Conservation (phyloP, 2,888 invertebrate species). For the Tachina lurida region DNA sequence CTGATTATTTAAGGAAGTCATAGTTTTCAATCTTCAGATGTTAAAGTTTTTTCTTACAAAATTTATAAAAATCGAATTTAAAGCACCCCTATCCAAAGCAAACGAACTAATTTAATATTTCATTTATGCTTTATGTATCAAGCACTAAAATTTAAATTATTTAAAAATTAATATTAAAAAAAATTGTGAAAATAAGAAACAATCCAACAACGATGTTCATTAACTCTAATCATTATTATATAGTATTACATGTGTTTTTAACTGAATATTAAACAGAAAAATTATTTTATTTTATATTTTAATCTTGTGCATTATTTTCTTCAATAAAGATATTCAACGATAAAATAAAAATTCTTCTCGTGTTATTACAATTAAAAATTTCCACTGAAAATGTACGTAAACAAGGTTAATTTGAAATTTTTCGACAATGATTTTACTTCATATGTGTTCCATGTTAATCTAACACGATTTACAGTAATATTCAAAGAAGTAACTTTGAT, state of each 20-base stretch:
- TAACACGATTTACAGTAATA: too few relatives aligned
- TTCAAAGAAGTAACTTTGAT: too few relatives aligned
- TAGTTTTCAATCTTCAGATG: background rate
- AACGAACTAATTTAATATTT: slow-evolving; percentile 23
- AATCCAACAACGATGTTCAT: slow-evolving; percentile 52
- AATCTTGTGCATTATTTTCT: slow-evolving; percentile 65
- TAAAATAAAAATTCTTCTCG: background rate
- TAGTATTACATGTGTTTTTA: slow-evolving; percentile 81
- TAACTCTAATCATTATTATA: slow-evolving; percentile 71
- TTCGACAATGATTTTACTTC: too few relatives aligned
- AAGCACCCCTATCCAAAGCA: background rate
- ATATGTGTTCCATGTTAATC: too few relatives aligned
- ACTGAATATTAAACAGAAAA: slow-evolving; percentile 26
- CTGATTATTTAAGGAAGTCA: background rate
- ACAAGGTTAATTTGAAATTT: too few relatives aligned
- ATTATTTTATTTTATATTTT: slow-evolving; percentile 56
- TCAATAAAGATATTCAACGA: slow-evolving; percentile 62
- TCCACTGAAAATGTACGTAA: too few relatives aligned
- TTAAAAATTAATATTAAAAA: background rate
- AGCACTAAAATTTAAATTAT: background rate
- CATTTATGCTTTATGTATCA: slow-evolving; percentile 3
- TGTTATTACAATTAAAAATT: background rate
- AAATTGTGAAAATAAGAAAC: slow-evolving; percentile 1
- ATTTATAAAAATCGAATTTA: slow-evolving; percentile 14
- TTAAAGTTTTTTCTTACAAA: background rate